These are phyloP conservation scores for Melikaiella ostensackeni DNA, from an alignment of 2,888 invertebrate genomes.

Conservation along the genomic window DNA sequence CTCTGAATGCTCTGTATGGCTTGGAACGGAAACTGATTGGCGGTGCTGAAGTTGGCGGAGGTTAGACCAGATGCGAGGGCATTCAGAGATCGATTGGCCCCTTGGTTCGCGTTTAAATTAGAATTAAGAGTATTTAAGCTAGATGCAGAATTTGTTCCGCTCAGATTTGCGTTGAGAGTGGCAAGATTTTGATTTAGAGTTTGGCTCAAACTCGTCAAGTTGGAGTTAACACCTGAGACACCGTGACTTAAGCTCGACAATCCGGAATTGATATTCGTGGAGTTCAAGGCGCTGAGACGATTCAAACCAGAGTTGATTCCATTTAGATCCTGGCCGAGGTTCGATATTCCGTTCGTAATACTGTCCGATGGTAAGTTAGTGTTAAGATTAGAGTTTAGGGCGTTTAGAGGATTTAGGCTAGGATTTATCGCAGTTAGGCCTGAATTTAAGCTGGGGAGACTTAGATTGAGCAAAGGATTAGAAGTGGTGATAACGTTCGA, in stretches of 20 bases:
- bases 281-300: conserved; percentile 69
- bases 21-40: conserved; percentile 73
- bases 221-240: conserved; percentile 70
- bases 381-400: conserved; percentile 71
- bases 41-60: conserved; percentile 66
- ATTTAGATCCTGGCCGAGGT: conserved; percentile 73
- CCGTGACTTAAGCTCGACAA: conserved; percentile 68
- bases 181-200: conserved; percentile 72
- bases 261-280: conserved; percentile 70
- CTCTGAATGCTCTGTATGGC: conserved; percentile 75
- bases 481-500: conserved; percentile 76
- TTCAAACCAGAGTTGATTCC: conserved; percentile 71
- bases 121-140: conserved; percentile 66
- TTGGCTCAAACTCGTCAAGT: conserved; percentile 68
- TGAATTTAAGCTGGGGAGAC: conserved; percentile 72
- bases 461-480: conserved; percentile 75
- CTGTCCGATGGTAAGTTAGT: conserved; percentile 73
- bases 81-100: conserved; percentile 68
- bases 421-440: conserved; percentile 75
- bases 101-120: conserved; percentile 64
- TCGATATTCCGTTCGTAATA: conserved; percentile 73
- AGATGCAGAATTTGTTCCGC: conserved; percentile 65
- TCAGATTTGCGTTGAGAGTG: conserved; percentile 67
- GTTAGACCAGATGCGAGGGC: conserved; percentile 68
- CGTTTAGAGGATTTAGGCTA: conserved; percentile 71